These are phyloP conservation scores for Ennomos quercinarius DNA, from an alignment of 2,888 invertebrate genomes.

Conservation along the genomic window DNA sequence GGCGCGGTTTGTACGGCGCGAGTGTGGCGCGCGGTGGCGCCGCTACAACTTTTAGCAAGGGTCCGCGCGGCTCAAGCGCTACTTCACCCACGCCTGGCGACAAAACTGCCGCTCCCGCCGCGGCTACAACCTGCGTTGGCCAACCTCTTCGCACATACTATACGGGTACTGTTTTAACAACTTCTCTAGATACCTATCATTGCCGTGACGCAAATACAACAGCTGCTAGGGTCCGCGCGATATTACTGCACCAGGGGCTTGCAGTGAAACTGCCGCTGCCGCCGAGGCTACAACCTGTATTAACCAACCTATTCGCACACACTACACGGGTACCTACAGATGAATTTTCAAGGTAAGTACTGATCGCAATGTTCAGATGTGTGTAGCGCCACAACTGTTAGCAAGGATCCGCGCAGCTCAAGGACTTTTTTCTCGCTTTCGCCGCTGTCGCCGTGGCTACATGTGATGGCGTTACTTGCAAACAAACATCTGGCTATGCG, in stretches of 20 bases:
- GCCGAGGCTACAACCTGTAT: constrained; percentile 92
- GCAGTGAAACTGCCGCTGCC: constrained; percentile 96
- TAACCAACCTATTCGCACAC: constrained; percentile 95
- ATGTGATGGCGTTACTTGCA: too few species aligned
- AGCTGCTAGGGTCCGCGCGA: too few species aligned
- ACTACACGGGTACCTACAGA: constrained; percentile 91
- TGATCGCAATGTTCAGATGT: too few species aligned
- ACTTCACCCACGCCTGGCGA: constrained; percentile 90
- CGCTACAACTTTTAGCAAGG: constrained; percentile 95
- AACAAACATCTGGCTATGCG: too few species aligned
- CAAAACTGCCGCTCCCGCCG: constrained; percentile 94
- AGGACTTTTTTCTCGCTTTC: too few species aligned
- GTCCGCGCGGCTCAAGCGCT: constrained; percentile 92
- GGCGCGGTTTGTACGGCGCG: constrained; percentile 97
- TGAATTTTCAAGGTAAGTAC: too few species aligned
- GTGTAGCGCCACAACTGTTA: too few species aligned
- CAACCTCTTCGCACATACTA: constrained; percentile 96
- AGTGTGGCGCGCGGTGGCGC: constrained; percentile 95
- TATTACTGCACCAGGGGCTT: too few species aligned
- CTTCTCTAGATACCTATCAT: too few species aligned
- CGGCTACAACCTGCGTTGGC: constrained; percentile 93
- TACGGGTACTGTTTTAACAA: constrained; percentile 87
- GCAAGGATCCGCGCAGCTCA: too few species aligned
- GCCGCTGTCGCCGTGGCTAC: too few species aligned
- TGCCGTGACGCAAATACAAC: too few species aligned